Percentiles rank a stretch among this genome's conserved stretches.
phyloP scores from a whole-genome alignment of 2,797 vertebrate genomes.

The Pangasius djambal region DNA sequence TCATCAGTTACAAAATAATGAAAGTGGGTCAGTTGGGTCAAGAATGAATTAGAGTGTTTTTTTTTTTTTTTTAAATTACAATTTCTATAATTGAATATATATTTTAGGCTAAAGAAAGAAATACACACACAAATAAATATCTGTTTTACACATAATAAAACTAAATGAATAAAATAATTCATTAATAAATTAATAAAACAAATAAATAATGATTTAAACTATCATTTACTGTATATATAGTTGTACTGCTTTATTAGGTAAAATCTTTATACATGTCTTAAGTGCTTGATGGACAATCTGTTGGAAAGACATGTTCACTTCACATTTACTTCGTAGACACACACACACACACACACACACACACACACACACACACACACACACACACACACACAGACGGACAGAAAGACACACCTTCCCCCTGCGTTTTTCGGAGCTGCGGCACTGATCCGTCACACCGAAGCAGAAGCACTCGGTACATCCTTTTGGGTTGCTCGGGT shows the following conservation, averaged over 20 bases:
- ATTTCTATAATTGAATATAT: background rate
- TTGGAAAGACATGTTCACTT: no score
- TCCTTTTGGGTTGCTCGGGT: conserved; percentile 81
- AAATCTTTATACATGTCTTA: background rate
- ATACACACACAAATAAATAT: background rate
- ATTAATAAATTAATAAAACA: no score
- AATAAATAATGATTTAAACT: no score
- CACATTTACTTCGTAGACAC: background rate
- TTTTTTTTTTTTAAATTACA: background rate
- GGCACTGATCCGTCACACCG: conserved; percentile 80
- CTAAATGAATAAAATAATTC: no score
- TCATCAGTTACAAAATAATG: background rate
- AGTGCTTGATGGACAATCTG: background rate
- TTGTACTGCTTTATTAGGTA: background rate
- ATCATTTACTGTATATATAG: no score
- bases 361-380: background rate
- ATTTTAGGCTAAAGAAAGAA: background rate
- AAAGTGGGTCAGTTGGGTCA: background rate
- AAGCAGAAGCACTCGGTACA: conserved; percentile 93
- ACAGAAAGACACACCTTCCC: conserved; percentile 78
- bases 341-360: conserved; percentile 1
- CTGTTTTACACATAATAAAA: background rate
- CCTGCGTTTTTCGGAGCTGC: conserved; percentile 80
- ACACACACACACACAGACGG: background rate
- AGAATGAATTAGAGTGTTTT: background rate